Evolutionary conservation across 2,797 vertebrate genomes (phyloP).

Genomic region (Lithobates pipiens): DNA sequence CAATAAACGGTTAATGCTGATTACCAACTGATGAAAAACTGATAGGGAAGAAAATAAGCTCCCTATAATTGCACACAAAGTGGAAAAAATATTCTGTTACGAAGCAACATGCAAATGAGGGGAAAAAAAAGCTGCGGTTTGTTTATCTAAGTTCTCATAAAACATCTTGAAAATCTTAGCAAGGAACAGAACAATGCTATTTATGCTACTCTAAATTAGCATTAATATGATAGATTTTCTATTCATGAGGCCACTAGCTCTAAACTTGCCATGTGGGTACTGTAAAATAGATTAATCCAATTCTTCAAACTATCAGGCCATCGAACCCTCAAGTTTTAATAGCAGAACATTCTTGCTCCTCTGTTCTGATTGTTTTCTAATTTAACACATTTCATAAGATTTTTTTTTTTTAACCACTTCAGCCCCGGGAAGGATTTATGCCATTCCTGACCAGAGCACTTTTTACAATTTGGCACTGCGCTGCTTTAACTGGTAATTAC

Average conservation of each 20-base stretch:
- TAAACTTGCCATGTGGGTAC: background rate
- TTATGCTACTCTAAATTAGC: constrained; percentile 1
- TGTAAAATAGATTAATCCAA: background rate
- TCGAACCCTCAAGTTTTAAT: background rate
- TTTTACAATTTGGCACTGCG: too few species aligned
- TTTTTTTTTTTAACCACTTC: background rate
- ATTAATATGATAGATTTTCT: background rate
- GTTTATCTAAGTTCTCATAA: constrained; percentile 22
- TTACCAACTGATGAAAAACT: constrained; percentile 29
- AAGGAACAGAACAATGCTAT: background rate
- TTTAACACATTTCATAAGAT: background rate
- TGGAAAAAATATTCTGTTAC: constrained; percentile 16
- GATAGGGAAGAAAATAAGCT: background rate
- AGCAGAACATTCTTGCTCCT: background rate
- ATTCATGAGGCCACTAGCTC: constrained; percentile 3
- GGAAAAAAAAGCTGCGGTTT: background rate
- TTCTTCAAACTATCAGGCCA: background rate
- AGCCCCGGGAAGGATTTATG: background rate
- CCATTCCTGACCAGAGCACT: too few species aligned
- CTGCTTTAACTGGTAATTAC: too few species aligned
- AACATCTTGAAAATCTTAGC: background rate
- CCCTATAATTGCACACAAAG: constrained; percentile 16
- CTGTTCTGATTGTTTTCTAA: background rate
- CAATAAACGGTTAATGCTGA: constrained; percentile 31
- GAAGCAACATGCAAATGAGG: constrained; percentile 17